Percentiles rank a stretch among this genome's conserved stretches.
Conservation (phyloP, 2,888 invertebrate genomes). For the Caenorhabditis macrosperma region DNA sequence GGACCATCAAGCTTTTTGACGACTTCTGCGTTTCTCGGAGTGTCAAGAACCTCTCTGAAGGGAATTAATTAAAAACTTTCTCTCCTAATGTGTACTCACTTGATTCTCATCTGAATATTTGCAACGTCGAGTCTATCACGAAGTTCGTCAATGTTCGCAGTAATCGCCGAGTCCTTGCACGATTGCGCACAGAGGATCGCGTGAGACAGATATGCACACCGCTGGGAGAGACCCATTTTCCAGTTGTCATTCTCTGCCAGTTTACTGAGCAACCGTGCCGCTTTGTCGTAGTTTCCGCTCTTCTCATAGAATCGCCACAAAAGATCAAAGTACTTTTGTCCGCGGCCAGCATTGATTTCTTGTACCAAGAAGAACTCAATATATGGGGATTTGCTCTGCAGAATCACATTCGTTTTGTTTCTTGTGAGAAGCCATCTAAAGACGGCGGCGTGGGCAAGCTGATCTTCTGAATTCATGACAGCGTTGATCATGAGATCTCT, state of each 20-base stretch:
- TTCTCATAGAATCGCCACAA: conserved; percentile 94
- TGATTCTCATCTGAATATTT: conserved; percentile 84
- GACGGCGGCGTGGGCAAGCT: conserved; percentile 91
- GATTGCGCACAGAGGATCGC: conserved; percentile 96
- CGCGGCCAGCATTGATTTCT: conserved; percentile 74
- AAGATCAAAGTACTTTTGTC: conserved; percentile 84
- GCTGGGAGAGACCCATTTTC: conserved; percentile 87
- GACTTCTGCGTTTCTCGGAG: conserved; percentile 24
- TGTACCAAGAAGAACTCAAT: conserved; percentile 87
- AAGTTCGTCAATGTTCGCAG: conserved; percentile 89
- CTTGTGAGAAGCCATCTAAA: conserved; percentile 83
- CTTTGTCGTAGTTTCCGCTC: conserved; percentile 89
- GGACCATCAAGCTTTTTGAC: conserved; percentile 58
- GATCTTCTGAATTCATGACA: conserved; percentile 85
- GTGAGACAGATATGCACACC: conserved; percentile 92
- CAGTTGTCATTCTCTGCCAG: conserved; percentile 86
- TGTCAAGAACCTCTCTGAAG: conserved; percentile 45
- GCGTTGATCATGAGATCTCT: conserved; percentile 82
- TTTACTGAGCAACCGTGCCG: conserved; percentile 91
- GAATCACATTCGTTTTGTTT: conserved; percentile 68
- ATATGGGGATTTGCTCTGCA: conserved; percentile 83
- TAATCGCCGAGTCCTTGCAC: conserved; percentile 82
- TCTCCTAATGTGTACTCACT: conserved; percentile 51
- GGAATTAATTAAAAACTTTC: not conserved
- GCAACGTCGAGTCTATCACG: conserved; percentile 95